A percentile compares a stretch with the other conserved stretches of the same genome.
These are phyloP conservation scores for Agrochola circellaris DNA, from an alignment of 2,888 invertebrate genomes.

Conservation along the genomic window DNA sequence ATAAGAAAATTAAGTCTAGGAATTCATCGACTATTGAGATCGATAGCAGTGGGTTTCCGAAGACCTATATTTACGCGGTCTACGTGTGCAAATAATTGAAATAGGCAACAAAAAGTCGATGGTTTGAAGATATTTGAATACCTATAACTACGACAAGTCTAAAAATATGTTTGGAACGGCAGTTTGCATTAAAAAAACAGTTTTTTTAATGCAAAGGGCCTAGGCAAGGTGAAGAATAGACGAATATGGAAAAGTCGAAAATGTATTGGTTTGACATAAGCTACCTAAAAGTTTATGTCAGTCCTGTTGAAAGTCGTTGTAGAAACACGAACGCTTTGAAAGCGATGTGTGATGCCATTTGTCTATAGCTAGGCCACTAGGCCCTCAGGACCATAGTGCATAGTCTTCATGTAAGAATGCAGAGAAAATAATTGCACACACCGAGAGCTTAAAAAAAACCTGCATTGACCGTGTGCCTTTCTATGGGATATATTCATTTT, in stretches of 20 bases:
- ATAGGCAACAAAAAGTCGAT: not conserved
- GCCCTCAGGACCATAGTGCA: too few relatives aligned
- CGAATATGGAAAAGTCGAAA: not conserved
- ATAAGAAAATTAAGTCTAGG: not conserved
- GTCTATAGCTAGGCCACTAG: not conserved
- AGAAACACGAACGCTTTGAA: not conserved
- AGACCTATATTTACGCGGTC: slow-evolving; percentile 7
- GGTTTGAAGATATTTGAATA: not conserved
- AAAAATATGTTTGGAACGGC: not conserved
- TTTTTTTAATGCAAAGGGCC: too few relatives aligned
- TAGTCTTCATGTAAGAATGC: slow-evolving; percentile 2
- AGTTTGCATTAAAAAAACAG: not conserved
- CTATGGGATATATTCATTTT: slow-evolving; percentile 54
- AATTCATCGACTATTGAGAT: slow-evolving; percentile 6
- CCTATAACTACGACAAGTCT: not conserved
- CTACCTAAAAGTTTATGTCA: not conserved
- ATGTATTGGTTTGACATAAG: not conserved
- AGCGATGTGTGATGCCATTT: not conserved
- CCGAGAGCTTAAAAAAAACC: slow-evolving; percentile 53
- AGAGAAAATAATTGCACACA: slow-evolving; percentile 42
- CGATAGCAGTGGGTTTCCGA: not conserved
- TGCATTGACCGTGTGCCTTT: slow-evolving; percentile 56
- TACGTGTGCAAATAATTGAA: not conserved
- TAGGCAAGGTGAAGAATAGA: too few relatives aligned
- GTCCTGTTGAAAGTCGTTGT: not conserved